Base-by-base conservation (phyloP, 2,113 vertebrate genomes). In the Chaetodon auriga region DNA sequence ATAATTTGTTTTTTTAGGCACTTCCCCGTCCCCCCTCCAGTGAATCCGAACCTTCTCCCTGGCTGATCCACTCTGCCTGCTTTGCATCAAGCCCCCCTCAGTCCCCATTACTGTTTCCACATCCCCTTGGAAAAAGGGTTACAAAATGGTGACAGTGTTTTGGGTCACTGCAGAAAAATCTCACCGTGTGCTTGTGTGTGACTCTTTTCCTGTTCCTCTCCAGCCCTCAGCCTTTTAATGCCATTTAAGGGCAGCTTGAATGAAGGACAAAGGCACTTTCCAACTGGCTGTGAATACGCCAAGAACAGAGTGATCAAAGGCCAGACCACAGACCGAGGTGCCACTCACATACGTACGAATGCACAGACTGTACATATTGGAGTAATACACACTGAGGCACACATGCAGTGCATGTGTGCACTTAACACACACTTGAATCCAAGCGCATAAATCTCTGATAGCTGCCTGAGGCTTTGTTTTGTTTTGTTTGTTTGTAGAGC, bases 211-310 rank as follows among this genome's bases (percentile, higher is more conserved):
- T 76, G 53, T 78, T 73, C 71, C 49, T 69, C 51, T 68, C 19
- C 19, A 41, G 87, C 85, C 83, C 41, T 88, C 62, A 77, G 76
- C 43, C 46, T 16, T 30, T 75, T 81, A 23, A 87, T 75, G 81
- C 91, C 90, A 92, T 94, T 88, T 93, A 90, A 91, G 89, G 92
- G 55, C 81, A 23, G 73, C 64, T 77, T 83, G 81, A 78, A 82
- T 71, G 54, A 82, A 64, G 46, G 76, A 89, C 89, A 86, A 91
- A 88, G 68, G 68, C 75, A 25, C 85, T 90, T 80, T 91, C 78
- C 62, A 78, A 58, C 61, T 76, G 80, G 62, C 85, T 88, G 82
- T 84, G 86, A 90, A 83, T 54, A 61, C 21, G 35, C 60, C 87
- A 77, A 77, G 89, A 86, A 83, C 68, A 84, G 82, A 91, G 81